A percentile compares a stretch with the other conserved stretches of the same genome.
Evolutionary conservation across 2,797 vertebrate genomes (phyloP).

Genomic region (Protonibea diacanthus): DNA sequence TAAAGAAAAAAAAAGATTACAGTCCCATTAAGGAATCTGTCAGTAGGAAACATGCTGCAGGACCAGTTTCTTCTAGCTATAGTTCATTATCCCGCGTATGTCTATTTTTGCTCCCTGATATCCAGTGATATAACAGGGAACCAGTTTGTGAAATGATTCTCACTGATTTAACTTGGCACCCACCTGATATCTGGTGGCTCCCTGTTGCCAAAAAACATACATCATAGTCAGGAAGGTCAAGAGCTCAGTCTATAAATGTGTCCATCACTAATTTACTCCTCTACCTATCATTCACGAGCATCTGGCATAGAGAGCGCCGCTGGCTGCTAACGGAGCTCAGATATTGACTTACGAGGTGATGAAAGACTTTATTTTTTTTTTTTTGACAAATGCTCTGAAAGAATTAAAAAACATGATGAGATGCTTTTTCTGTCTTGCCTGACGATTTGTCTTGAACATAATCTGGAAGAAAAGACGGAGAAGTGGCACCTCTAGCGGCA

Average conservation of each 20-base stretch:
- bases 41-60: slow-evolving; percentile 27
- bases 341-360: slow-evolving; percentile 62
- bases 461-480: slow-evolving; percentile 41
- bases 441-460: slow-evolving; percentile 51
- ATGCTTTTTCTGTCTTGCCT: slow-evolving; percentile 31
- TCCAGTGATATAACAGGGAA: slow-evolving; percentile 42
- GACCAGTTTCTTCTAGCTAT: slow-evolving; percentile 15
- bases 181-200: slow-evolving; percentile 65
- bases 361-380: slow-evolving; percentile 63
- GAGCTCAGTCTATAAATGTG: slow-evolving; percentile 77
- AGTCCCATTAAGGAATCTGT: slow-evolving; percentile 40
- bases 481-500: slow-evolving; percentile 39
- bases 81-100: slow-evolving; percentile 28
- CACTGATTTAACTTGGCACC: slow-evolving; percentile 73
- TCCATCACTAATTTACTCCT: slow-evolving; percentile 80
- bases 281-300: slow-evolving; percentile 70
- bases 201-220: slow-evolving; percentile 70
- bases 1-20: slow-evolving; percentile 34
- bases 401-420: slow-evolving; percentile 57
- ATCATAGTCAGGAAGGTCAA: slow-evolving; percentile 79
- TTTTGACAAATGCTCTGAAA: slow-evolving; percentile 64
- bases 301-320: slow-evolving; percentile 47
- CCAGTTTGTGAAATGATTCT: slow-evolving; percentile 65
- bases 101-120: slow-evolving; percentile 47
- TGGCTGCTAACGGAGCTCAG: slow-evolving; percentile 42